A percentile compares a stretch with the other conserved stretches of the same genome.
These are phyloP conservation scores for Etia nguti DNA, from an alignment of 2,113 vertebrate genomes.

Conservation along the genomic window DNA sequence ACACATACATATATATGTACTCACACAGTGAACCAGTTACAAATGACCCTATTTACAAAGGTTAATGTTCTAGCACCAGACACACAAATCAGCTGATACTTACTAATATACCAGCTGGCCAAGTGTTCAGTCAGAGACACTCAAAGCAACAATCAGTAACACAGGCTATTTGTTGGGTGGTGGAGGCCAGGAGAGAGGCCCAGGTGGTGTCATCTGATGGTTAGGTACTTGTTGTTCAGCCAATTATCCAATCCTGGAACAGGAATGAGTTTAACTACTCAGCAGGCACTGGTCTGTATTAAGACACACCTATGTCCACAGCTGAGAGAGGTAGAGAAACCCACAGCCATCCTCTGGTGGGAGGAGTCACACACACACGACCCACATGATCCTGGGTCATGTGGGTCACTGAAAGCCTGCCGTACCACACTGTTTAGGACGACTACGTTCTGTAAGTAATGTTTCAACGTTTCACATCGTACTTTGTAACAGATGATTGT, in stretches of 20 bases:
- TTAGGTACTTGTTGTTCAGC: neutral
- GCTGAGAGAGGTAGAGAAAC: neutral
- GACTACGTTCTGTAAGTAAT: neutral
- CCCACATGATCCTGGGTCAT: neutral
- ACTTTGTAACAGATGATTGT: neutral
- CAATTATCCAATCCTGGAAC: no score
- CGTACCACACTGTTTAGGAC: fast-evolving
- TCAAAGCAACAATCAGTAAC: neutral
- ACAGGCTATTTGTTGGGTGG: neutral
- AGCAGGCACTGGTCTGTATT: neutral
- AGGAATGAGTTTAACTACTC: neutral
- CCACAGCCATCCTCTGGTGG: neutral
- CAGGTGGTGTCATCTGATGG: neutral
- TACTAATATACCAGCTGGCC: neutral
- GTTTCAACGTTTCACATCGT: neutral
- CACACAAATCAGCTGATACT: neutral
- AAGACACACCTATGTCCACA: neutral
- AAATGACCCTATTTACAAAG: neutral
- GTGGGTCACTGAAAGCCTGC: neutral
- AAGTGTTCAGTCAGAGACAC: neutral
- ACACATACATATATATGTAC: no score
- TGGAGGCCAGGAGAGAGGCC: neutral
- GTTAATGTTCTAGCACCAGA: neutral
- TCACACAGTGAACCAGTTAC: neutral
- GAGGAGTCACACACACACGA: neutral